These are phyloP conservation scores for Diploptera punctata DNA, from an alignment of 2,888 invertebrate species.

Conservation along the genomic window DNA sequence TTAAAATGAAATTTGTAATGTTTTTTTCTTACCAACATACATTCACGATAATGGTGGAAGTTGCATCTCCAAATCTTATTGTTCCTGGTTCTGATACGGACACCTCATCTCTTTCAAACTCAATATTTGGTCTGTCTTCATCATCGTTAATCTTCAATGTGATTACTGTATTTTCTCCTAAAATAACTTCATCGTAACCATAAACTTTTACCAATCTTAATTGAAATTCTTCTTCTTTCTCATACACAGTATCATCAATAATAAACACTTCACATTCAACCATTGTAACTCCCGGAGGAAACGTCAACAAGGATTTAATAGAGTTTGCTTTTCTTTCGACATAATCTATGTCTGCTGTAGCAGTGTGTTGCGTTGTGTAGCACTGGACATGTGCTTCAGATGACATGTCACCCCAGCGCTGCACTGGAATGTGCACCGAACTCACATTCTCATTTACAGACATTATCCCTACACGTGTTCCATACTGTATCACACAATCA, in stretches of 20 bases:
- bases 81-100: neutral
- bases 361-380: conserved; percentile 7
- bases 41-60: conserved; percentile 13
- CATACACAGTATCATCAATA: conserved; percentile 14
- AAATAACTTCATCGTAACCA: neutral
- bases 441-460: neutral
- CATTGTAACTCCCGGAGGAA: neutral
- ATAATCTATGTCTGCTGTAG: neutral
- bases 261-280: conserved; percentile 8
- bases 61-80: neutral
- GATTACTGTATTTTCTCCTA: neutral
- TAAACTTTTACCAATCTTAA: neutral
- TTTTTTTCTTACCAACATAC: conserved; percentile 8
- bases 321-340: neutral
- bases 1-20: too few relatives aligned
- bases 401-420: neutral
- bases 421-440: neutral
- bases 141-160: conserved; percentile 4
- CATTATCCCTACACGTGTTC: neutral
- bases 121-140: conserved; percentile 3
- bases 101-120: conserved; percentile 8
- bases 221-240: conserved; percentile 2
- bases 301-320: neutral
- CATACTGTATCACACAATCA: conserved; percentile 4
- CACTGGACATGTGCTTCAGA: conserved; percentile 3